Percentiles rank a stretch among this genome's conserved stretches.
These are phyloP conservation scores for Neosilurus hyrtlii DNA, from an alignment of 2,797 vertebrate species.

Conservation along the genomic window DNA sequence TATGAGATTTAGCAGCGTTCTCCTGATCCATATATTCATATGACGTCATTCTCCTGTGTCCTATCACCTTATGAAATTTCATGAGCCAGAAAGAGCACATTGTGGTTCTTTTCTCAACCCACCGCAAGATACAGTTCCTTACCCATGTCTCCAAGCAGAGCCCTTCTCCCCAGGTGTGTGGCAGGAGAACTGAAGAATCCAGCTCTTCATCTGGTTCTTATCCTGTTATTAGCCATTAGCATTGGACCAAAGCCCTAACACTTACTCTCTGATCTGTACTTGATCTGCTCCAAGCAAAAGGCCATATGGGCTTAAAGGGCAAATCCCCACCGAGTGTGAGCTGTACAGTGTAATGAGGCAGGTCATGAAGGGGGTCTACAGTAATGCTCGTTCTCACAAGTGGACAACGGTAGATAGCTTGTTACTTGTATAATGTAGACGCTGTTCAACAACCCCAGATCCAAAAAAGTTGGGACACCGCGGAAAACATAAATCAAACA, in stretches of 20 bases:
- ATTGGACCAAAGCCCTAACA: slow-evolving; percentile 54
- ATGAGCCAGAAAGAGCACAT: slow-evolving; percentile 25
- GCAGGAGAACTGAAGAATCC: slow-evolving; percentile 48
- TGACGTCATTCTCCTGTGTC: slow-evolving; percentile 56
- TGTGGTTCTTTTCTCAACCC: slow-evolving; percentile 13
- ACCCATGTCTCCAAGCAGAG: slow-evolving; percentile 46
- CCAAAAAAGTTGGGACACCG: too few relatives aligned
- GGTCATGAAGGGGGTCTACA: slow-evolving; percentile 15
- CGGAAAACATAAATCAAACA: too few relatives aligned
- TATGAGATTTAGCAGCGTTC: slow-evolving; percentile 51
- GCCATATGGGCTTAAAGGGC: slow-evolving; percentile 48
- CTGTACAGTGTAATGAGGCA: slow-evolving; percentile 24
- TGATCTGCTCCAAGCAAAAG: slow-evolving; percentile 49
- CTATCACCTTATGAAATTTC: slow-evolving; percentile 62
- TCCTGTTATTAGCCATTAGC: slow-evolving; percentile 50
- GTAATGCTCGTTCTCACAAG: neutral
- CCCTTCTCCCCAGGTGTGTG: slow-evolving; percentile 51
- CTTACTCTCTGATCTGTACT: slow-evolving; percentile 53
- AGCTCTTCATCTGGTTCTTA: slow-evolving; percentile 55
- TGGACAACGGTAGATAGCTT: neutral
- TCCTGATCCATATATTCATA: slow-evolving; percentile 49
- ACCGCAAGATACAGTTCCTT: slow-evolving; percentile 29
- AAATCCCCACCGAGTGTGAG: slow-evolving; percentile 36
- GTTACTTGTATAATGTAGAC: neutral
- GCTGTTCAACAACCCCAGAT: neutral